These are phyloP conservation scores for Pachyramphus minor DNA, from an alignment of 2,113 vertebrate genomes.

Conservation along the genomic window DNA sequence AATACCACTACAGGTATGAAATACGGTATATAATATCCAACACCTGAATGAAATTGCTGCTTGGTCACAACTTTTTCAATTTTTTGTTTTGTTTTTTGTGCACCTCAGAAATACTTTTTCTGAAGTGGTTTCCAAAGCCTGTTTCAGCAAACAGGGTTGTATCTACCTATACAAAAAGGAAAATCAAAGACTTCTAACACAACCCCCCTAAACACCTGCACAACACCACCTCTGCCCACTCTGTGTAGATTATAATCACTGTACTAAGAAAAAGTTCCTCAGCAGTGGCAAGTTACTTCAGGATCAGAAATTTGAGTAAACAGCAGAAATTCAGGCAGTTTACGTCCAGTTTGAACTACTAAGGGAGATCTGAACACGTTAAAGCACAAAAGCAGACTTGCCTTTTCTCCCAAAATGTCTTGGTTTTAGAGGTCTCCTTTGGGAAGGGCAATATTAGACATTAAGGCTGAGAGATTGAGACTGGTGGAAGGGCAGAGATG, in stretches of 20 bases:
- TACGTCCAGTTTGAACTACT: neutral
- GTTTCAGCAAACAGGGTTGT: neutral
- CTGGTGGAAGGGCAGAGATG: neutral
- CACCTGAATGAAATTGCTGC: neutral
- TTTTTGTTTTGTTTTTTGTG: neutral
- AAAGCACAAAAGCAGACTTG: neutral
- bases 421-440: neutral
- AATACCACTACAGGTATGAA: no score
- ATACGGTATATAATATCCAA: no score
- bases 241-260: neutral
- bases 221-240: neutral
- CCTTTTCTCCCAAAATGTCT: rapidly evolving
- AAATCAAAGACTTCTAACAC: neutral
- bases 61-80: neutral
- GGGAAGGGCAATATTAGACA: neutral
- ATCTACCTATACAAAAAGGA: neutral
- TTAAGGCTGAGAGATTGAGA: neutral
- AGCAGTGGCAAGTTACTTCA: neutral
- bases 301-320: neutral
- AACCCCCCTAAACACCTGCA: neutral
- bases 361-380: neutral
- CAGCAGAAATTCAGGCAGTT: neutral
- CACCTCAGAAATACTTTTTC: neutral
- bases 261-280: neutral
- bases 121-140: neutral